Percentiles rank a stretch among this genome's conserved stretches.
Conservation (phyloP, 2,113 vertebrate species). For the Alces alces region DNA sequence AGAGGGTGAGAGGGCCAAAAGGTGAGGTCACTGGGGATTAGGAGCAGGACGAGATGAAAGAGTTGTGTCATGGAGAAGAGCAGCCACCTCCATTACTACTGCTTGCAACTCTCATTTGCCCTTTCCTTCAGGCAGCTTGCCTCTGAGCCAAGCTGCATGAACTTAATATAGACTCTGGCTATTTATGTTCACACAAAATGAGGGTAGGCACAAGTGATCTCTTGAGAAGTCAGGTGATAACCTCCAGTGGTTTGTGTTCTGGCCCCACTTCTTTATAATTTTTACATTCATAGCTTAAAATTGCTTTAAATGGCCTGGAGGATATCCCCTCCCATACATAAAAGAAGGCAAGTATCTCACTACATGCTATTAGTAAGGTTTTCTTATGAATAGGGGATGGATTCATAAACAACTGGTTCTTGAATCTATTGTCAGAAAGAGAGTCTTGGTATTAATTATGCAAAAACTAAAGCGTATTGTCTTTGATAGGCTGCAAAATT, state of each 20-base stretch:
- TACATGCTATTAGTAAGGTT: not conserved
- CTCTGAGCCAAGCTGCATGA: not conserved
- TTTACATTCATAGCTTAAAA: not conserved
- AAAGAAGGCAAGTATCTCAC: not conserved
- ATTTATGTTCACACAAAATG: not conserved
- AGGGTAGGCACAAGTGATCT: not conserved
- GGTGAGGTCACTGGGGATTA: not conserved
- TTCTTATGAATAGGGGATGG: not conserved
- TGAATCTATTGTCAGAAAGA: not conserved
- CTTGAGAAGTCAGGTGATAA: not conserved
- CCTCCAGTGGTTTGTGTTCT: not conserved
- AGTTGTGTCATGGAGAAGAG: not conserved
- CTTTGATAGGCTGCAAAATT: constrained; percentile 3
- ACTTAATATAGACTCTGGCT: not conserved
- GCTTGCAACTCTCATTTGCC: not conserved
- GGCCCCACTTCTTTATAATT: not conserved
- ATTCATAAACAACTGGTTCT: not conserved
- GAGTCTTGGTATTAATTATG: not conserved
- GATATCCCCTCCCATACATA: not conserved
- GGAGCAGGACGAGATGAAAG: not conserved
- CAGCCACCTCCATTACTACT: not conserved
- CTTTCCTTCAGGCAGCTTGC: not conserved
- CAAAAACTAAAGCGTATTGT: not conserved
- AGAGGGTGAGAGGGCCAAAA: not conserved
- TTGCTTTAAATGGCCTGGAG: not conserved